phyloP scores from a whole-genome alignment of 2,797 vertebrate genomes.

The Novumbra hubbsi region DNA sequence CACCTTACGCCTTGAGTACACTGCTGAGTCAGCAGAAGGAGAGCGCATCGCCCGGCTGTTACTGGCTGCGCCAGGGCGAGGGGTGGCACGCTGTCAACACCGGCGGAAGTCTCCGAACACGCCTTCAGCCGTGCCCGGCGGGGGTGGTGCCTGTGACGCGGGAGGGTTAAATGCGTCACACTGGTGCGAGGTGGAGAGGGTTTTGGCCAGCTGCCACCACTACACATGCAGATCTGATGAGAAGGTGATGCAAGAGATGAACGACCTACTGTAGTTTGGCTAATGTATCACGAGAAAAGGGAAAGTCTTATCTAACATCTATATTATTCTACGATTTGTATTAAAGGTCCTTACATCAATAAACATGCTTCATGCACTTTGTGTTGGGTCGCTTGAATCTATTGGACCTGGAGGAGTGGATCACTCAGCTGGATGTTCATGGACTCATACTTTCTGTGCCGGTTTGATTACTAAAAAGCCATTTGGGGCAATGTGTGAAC shows the following conservation, averaged over 20 bases:
- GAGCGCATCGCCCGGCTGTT: too few species aligned
- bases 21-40: constrained; percentile 68
- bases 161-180: background rate
- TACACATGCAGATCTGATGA: background rate
- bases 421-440: background rate
- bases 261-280: background rate
- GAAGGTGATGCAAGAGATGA: constrained; percentile 3
- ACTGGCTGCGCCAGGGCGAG: background rate
- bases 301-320: background rate
- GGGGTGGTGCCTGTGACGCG: background rate
- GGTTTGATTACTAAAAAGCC: background rate
- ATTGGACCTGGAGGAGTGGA: too few species aligned
- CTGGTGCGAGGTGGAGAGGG: background rate
- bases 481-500: background rate
- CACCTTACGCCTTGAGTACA: constrained; percentile 51
- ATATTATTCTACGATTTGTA: background rate
- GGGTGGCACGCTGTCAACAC: background rate
- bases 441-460: too few species aligned
- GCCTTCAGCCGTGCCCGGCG: background rate
- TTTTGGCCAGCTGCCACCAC: background rate
- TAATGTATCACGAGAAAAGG: background rate
- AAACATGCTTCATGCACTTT: background rate
- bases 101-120: background rate
- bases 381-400: background rate
- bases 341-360: background rate